These are phyloP conservation scores for Acronicta aceris DNA, from an alignment of 2,888 invertebrate species.

Conservation along the genomic window DNA sequence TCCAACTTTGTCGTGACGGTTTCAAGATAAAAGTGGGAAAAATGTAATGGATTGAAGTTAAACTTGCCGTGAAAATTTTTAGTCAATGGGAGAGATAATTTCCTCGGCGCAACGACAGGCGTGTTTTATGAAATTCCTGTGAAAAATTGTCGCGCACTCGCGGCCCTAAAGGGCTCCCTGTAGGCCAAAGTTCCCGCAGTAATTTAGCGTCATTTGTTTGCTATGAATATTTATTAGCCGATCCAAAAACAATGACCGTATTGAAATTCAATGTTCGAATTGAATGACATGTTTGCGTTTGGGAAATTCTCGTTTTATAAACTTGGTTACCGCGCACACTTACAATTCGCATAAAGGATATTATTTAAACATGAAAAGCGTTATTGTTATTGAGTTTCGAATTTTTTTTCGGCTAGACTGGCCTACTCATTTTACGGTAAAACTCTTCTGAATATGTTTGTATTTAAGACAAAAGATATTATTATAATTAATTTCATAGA, in stretches of 20 bases:
- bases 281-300: slow-evolving; percentile 69
- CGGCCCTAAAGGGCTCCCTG: slow-evolving; percentile 65
- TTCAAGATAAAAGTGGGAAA: slow-evolving; percentile 81
- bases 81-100: slow-evolving; percentile 87
- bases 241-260: slow-evolving; percentile 79
- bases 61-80: slow-evolving; percentile 87
- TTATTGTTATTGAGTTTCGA: slow-evolving; percentile 8
- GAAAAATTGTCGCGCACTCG: slow-evolving; percentile 74
- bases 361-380: slow-evolving; percentile 32
- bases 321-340: slow-evolving; percentile 46
- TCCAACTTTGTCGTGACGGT: slow-evolving; percentile 78
- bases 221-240: slow-evolving; percentile 83
- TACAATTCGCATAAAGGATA: slow-evolving; percentile 42
- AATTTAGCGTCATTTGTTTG: slow-evolving; percentile 81
- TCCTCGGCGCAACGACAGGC: slow-evolving; percentile 74
- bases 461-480: background rate
- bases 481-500: background rate
- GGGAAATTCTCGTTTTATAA: slow-evolving; percentile 55
- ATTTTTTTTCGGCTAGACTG: background rate
- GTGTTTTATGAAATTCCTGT: slow-evolving; percentile 82
- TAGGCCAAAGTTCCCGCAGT: slow-evolving; percentile 71
- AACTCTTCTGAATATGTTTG: background rate
- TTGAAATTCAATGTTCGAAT: slow-evolving; percentile 70
- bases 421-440: background rate
- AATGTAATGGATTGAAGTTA: slow-evolving; percentile 87